Base-by-base conservation (phyloP, 1,140 invertebrate species). In the Araneus ventricosus region DNA sequence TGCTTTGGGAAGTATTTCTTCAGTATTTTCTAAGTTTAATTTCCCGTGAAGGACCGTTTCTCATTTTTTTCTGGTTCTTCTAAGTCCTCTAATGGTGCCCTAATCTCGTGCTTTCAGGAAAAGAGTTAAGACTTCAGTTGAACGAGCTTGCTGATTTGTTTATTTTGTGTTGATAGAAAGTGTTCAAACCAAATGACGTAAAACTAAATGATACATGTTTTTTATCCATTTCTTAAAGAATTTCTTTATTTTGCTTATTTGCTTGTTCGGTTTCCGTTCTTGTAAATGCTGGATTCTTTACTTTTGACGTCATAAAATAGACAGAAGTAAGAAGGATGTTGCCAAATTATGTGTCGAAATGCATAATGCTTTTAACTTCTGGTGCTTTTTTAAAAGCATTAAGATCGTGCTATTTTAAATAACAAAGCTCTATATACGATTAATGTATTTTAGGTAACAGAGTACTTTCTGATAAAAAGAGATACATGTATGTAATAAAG, bases 21-120 rank as follows among this genome's bases (percentile, higher is more conserved):
- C 24, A 27, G 7, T 45, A 45, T 52, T 82, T 45, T 82, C 39
- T 52, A 17, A 52, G 80, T 45, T 45, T 82, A 82, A 82, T 82
- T 82, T 82, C 24, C 80, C 41, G 41, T 82, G 80, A 82, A 82
- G 22, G 20, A 75, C 14, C 17, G 4, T 75, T 75, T 75, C 70
- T 75, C 17, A 14, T 1, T 22, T 34, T 75, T 75, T 34, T 24
- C n/a, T 30, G 4, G 41, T 27, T n/a, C 37, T 24, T 17, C 20
- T 22, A 14, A 17, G 22, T 7, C 27, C 24, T 82, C 39, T 82
- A 82, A 82, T 82, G 80, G 39, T n/a, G 4, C 24, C 7, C 22
- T 45, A 82, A 52, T 82, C 80, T 41, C 27, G 4, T 41, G n/a
- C 80, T n/a, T 27, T 52, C 37, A n/a, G 17, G 22, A 24, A 14